Percentiles rank a stretch among this genome's conserved stretches.
Evolutionary conservation across 2,797 vertebrate species (phyloP).

Genomic region (Tinamus major): DNA sequence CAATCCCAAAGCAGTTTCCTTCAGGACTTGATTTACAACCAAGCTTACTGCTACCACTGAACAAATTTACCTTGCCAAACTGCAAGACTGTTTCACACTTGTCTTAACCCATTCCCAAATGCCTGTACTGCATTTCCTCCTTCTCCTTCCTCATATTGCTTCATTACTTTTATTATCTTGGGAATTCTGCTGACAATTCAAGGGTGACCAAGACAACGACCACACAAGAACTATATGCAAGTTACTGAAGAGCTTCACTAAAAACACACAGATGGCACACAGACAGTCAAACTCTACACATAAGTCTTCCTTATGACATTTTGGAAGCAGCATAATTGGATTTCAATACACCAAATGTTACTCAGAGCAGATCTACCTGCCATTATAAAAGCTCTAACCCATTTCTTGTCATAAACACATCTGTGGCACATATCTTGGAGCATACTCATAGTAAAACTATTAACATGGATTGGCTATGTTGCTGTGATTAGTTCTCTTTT

Average conservation of each 20-base stretch:
- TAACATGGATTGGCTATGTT: constrained; percentile 77
- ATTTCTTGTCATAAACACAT: background rate
- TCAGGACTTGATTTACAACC: background rate
- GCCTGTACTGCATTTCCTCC: background rate
- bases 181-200: background rate
- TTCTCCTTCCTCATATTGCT: background rate
- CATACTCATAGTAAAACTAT: constrained; percentile 76
- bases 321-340: constrained; percentile 78
- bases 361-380: constrained; percentile 4
- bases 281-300: constrained; percentile 50
- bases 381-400: background rate
- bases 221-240: constrained; percentile 38
- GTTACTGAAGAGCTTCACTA: constrained; percentile 40
- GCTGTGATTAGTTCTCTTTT: constrained; percentile 59
- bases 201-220: constrained; percentile 25
- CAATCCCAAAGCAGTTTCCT: background rate
- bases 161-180: background rate
- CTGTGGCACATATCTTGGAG: background rate
- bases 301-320: constrained; percentile 66
- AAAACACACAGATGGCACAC: constrained; percentile 71
- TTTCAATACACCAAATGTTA: constrained; percentile 46
- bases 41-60: background rate
- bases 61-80: background rate
- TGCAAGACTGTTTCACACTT: fast-evolving
- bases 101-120: background rate